Percentiles rank a stretch among this genome's conserved stretches.
Conservation (phyloP, 2,797 vertebrate species). For the Furcifer pardalis region DNA sequence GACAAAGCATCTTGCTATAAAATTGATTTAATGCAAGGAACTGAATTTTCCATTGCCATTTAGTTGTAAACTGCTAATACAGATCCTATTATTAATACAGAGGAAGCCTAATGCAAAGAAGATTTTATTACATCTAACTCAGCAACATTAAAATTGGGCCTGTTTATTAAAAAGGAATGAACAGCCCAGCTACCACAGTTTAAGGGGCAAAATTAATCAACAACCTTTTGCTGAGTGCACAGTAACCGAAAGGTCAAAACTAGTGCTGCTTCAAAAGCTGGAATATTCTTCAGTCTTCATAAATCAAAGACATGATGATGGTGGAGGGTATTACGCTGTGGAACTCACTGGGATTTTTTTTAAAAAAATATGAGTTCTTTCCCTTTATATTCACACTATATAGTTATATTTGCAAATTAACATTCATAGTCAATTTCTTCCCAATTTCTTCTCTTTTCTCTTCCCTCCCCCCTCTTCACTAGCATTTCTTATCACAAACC, state of each 20-base stretch:
- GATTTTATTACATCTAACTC: conserved; percentile 45
- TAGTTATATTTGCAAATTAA: conserved; percentile 21
- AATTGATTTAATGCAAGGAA: neutral
- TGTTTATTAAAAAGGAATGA: conserved; percentile 53
- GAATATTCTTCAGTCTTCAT: conserved; percentile 52
- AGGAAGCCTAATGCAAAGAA: conserved; percentile 30
- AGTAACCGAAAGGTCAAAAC: conserved; percentile 65
- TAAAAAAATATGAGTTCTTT: conserved; percentile 4
- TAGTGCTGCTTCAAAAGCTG: conserved; percentile 23
- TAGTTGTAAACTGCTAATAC: conserved; percentile 34
- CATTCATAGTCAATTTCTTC: neutral
- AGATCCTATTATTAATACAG: conserved; percentile 33
- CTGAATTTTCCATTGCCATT: conserved; percentile 5
- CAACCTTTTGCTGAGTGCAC: conserved; percentile 59
- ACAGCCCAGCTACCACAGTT: conserved; percentile 46
- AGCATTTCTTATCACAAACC: neutral
- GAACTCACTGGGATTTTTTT: conserved; percentile 41
- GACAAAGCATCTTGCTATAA: conserved; percentile 24
- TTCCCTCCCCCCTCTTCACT: neutral
- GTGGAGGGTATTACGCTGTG: conserved; percentile 27
- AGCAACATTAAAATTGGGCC: conserved; percentile 12
- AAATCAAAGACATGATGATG: conserved; percentile 57
- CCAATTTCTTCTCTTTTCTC: neutral
- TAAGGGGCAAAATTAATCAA: conserved; percentile 60
- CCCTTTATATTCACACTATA: neutral